Evolutionary conservation across 92 coral and sea anemone species (phyloP).

Genomic region (Porites lobata): DNA sequence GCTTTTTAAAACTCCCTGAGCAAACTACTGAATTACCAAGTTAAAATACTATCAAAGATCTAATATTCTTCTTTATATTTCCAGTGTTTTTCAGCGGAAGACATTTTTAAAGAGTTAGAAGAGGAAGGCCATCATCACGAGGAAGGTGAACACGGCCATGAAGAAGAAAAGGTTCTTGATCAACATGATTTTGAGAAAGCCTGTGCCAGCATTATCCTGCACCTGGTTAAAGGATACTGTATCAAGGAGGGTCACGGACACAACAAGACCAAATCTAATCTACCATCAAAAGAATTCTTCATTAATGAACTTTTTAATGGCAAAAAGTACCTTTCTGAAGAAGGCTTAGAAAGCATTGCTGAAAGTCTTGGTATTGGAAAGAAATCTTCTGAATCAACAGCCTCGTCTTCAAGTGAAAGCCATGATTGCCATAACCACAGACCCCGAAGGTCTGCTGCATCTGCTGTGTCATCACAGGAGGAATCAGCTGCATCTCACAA

Average conservation of each 20-base stretch:
- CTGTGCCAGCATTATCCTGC: slow-evolving; percentile 79
- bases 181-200: slow-evolving; percentile 83
- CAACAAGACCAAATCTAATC: slow-evolving; percentile 30
- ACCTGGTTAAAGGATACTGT: slow-evolving; percentile 80
- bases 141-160: slow-evolving; percentile 37
- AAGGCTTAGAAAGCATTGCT: slow-evolving; percentile 58
- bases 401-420: neutral
- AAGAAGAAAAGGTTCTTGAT: slow-evolving; percentile 56
- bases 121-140: slow-evolving; percentile 29
- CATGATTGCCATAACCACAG: slow-evolving; percentile 62
- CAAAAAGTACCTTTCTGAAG: slow-evolving; percentile 62
- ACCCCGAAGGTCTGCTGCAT: slow-evolving; percentile 53
- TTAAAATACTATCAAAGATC: neutral
- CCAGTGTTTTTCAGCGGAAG: slow-evolving; percentile 73
- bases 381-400: slow-evolving; percentile 1
- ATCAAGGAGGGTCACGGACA: slow-evolving; percentile 67
- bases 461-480: neutral
- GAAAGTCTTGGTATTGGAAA: slow-evolving; percentile 65
- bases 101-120: slow-evolving; percentile 41
- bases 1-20: too few species aligned
- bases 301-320: slow-evolving; percentile 63
- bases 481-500: slow-evolving; percentile 12
- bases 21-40: too few species aligned
- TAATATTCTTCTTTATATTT: neutral
- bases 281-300: slow-evolving; percentile 77